A percentile compares a stretch with the other conserved stretches of the same genome.
phyloP scores from a whole-genome alignment of 2,797 vertebrate genomes.

The Sebastes diploproa region DNA sequence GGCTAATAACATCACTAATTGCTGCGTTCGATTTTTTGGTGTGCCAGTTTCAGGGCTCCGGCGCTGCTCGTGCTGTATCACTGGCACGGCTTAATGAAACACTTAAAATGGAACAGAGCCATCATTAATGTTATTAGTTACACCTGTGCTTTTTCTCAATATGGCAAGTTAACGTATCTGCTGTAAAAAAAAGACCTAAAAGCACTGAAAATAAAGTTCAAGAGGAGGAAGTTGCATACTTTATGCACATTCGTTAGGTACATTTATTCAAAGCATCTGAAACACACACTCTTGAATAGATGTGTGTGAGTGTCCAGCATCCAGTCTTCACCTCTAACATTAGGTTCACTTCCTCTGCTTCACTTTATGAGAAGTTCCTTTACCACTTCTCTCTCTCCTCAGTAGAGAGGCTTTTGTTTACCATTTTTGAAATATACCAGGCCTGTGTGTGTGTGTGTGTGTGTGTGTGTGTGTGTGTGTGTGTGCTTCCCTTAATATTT shows the following conservation, averaged over 20 bases:
- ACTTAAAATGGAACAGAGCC: conserved; percentile 3
- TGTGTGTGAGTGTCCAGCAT: background rate
- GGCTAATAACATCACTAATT: conserved; percentile 39
- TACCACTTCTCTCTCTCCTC: conserved; percentile 7
- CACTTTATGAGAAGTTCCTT: conserved; percentile 6
- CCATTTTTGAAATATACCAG: conserved; percentile 46
- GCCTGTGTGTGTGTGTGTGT: background rate
- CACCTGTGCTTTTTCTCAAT: background rate
- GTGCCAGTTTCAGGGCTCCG: background rate
- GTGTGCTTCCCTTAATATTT: conserved; percentile 39
- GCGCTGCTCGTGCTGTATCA: background rate
- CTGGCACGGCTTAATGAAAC: background rate
- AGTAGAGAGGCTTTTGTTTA: conserved; percentile 40
- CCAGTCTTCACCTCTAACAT: conserved; percentile 5
- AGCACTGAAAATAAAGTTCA: conserved; percentile 5
- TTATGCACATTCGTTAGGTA: background rate
- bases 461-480: background rate
- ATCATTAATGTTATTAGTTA: conserved; percentile 23
- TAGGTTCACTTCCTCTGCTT: background rate
- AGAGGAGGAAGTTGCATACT: background rate
- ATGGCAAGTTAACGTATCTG: conserved; percentile 1
- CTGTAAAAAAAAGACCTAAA: background rate
- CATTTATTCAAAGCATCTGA: background rate
- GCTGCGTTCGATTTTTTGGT: background rate
- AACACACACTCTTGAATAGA: conserved; percentile 19